Percentiles rank a stretch among this genome's conserved stretches.
These are phyloP conservation scores for Prunella strophiata DNA, from an alignment of 2,797 vertebrate genomes.

Conservation along the genomic window DNA sequence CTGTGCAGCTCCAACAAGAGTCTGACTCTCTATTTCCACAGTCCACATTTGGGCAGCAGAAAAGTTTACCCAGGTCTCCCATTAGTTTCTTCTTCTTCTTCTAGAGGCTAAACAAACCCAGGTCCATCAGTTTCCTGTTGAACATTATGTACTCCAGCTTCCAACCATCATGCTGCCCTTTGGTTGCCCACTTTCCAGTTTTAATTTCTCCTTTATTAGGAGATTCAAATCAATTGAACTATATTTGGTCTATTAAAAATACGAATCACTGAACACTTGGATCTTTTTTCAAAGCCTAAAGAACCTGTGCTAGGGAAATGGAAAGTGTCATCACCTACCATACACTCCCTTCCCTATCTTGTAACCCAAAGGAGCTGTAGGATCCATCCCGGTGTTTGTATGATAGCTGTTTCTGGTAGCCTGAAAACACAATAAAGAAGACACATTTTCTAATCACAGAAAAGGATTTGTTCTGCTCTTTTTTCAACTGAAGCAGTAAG, in stretches of 20 bases:
- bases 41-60: not conserved
- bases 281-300: not conserved
- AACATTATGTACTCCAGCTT: not conserved
- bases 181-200: not conserved
- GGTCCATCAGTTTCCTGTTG: not conserved
- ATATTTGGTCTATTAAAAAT: not conserved
- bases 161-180: not conserved
- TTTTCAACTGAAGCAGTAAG: not conserved
- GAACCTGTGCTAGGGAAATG: not conserved
- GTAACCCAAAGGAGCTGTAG: slow-evolving; percentile 85
- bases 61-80: not conserved
- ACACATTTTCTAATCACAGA: not conserved
- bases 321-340: slow-evolving; percentile 77
- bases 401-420: slow-evolving; percentile 87
- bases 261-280: not conserved
- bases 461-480: not conserved
- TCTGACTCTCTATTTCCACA: not conserved
- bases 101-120: not conserved
- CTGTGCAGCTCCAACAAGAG: not conserved
- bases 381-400: slow-evolving; percentile 88
- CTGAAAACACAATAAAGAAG: slow-evolving; percentile 67
- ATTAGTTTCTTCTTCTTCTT: not conserved
- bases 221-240: not conserved
- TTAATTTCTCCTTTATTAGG: not conserved
- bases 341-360: slow-evolving; percentile 78